Percentiles rank a stretch among this genome's conserved stretches.
These are phyloP conservation scores for Artibeus lituratus DNA, from an alignment of 2,797 vertebrate species.

Conservation along the genomic window DNA sequence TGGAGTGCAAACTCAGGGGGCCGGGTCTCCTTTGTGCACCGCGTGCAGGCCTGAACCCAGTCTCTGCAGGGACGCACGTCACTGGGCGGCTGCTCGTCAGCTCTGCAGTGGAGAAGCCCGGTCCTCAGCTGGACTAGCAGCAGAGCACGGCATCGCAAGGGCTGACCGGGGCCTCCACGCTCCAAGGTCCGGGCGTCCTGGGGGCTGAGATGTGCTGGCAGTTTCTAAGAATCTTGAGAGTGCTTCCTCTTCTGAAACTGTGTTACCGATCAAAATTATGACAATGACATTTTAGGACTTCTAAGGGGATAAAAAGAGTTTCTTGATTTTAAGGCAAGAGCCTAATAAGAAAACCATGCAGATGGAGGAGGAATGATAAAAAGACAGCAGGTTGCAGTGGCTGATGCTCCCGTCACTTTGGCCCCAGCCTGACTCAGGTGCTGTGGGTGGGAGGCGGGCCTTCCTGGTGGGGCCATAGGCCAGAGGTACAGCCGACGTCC, in stretches of 20 bases:
- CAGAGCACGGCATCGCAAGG: not conserved
- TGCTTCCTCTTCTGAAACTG: not conserved
- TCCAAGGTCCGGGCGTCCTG: no score
- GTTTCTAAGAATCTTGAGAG: not conserved
- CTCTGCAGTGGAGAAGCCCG: not conserved
- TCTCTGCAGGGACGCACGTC: no score
- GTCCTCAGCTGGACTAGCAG: fast-evolving
- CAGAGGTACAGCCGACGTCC: no score
- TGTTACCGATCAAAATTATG: not conserved
- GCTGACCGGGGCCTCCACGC: no score
- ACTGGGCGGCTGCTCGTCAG: no score
- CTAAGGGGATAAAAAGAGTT: not conserved
- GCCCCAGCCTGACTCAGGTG: fast-evolving
- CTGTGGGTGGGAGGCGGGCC: not conserved
- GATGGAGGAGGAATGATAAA: fast-evolving
- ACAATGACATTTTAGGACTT: not conserved
- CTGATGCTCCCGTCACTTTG: fast-evolving
- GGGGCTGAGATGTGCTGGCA: no score
- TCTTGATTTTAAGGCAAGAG: not conserved
- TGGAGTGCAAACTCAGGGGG: fast-evolving
- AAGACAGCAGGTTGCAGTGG: fast-evolving
- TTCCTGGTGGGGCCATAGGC: not conserved
- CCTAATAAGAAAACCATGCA: not conserved
- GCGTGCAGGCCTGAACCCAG: not conserved
- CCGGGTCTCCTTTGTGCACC: no score